phyloP scores from a whole-genome alignment of 1,140 invertebrate genomes.

The Diorhabda carinulata region DNA sequence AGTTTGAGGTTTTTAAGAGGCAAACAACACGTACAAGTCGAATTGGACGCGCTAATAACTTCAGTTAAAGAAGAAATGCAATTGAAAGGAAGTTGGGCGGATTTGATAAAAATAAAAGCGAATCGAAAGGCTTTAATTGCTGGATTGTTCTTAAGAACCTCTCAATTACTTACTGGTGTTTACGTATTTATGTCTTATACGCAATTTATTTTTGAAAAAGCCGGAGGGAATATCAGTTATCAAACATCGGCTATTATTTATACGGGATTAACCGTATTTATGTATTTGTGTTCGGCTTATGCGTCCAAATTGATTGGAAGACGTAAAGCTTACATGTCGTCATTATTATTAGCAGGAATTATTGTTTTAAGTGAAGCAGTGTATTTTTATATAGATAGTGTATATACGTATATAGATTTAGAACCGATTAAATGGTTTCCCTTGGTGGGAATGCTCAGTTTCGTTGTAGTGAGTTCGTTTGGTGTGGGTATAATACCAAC shows the following conservation, averaged over 20 bases:
- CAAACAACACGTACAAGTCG: slow-evolving; percentile 42
- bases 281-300: slow-evolving; percentile 58
- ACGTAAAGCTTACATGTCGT: slow-evolving; percentile 23
- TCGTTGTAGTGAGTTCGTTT: slow-evolving; percentile 31
- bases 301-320: slow-evolving; percentile 15
- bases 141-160: slow-evolving; percentile 26
- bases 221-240: slow-evolving; percentile 39
- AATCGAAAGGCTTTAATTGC: slow-evolving; percentile 33
- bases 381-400: slow-evolving; percentile 41
- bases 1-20: slow-evolving; percentile 16
- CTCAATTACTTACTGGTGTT: slow-evolving; percentile 31
- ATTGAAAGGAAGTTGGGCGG: slow-evolving; percentile 20
- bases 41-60: slow-evolving; percentile 27
- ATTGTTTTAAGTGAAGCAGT: slow-evolving; percentile 49
- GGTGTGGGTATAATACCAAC: slow-evolving; percentile 35
- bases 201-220: slow-evolving; percentile 30
- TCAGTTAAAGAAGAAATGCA: slow-evolving; percentile 29
- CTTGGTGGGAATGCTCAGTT: slow-evolving; percentile 32
- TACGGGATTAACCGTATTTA: slow-evolving; percentile 58
- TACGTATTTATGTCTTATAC: slow-evolving; percentile 26
- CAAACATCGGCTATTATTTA: slow-evolving; percentile 49
- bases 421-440: slow-evolving; percentile 38
- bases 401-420: slow-evolving; percentile 26
- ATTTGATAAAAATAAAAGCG: slow-evolving; percentile 28
- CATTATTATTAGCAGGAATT: slow-evolving; percentile 16